Evolutionary conservation across 2,888 invertebrate genomes (phyloP).

Genomic region (Stegophylla sp.): DNA sequence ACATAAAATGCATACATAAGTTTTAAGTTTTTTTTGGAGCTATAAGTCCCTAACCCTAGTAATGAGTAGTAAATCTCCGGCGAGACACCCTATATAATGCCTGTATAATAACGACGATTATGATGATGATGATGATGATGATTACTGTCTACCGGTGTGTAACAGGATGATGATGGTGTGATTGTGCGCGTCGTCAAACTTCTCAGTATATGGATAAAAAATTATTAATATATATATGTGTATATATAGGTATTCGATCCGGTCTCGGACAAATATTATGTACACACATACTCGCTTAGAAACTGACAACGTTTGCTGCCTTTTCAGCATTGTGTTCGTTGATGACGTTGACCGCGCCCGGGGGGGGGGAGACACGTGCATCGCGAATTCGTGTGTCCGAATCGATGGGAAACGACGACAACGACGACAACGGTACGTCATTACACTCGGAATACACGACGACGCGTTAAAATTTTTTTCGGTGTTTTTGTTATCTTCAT

Average conservation of each 20-base stretch:
- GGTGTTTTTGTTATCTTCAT: not conserved
- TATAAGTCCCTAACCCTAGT: no score
- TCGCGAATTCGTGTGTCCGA: conserved; percentile 36
- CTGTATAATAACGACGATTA: no score
- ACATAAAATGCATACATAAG: no score
- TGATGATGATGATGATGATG: no score
- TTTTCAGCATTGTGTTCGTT: conserved; percentile 20
- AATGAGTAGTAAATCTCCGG: no score
- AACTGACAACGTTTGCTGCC: conserved; percentile 1
- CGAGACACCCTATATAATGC: no score
- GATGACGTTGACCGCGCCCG: not conserved
- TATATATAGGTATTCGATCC: not conserved
- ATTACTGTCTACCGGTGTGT: not conserved
- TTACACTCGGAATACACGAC: not conserved
- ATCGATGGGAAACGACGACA: conserved; percentile 32
- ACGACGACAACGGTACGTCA: no score
- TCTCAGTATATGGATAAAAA: no score
- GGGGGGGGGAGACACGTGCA: conserved; percentile 16
- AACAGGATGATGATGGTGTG: not conserved
- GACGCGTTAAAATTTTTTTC: conserved; percentile 14
- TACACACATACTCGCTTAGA: conserved; percentile 7
- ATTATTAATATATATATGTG: no score
- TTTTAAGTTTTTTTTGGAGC: no score
- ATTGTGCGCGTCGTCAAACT: not conserved
- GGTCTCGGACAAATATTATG: not conserved